Conservation (phyloP, 2,113 vertebrate species). For the Empidonax traillii region DNA sequence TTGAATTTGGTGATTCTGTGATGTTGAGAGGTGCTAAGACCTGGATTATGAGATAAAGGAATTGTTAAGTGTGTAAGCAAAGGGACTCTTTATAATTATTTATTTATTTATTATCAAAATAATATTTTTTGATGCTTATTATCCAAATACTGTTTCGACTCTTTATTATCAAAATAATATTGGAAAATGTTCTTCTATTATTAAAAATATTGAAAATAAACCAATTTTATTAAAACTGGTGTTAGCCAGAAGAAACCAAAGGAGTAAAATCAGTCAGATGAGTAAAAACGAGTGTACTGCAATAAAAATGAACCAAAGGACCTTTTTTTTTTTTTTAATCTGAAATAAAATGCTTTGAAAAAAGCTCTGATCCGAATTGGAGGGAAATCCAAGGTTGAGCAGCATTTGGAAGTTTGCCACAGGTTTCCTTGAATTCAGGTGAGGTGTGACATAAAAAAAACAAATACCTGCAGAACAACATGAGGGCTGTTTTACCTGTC, state of each 20-base stretch:
- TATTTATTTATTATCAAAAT: not conserved
- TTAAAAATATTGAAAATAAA: not conserved
- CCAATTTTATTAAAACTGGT: not conserved
- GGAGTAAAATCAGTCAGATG: not conserved
- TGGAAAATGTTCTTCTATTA: too few species aligned
- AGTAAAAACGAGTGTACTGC: too few species aligned
- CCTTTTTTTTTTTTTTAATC: not conserved
- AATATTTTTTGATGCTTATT: not conserved
- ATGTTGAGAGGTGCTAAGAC: not conserved
- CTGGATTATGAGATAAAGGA: not conserved
- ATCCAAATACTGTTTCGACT: too few species aligned
- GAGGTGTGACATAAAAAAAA: not conserved
- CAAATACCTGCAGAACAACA: not conserved
- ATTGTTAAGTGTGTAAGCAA: not conserved
- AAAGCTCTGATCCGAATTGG: not conserved
- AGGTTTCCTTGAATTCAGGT: not conserved
- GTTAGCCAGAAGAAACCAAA: not conserved
- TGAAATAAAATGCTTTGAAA: not conserved
- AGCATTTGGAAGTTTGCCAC: not conserved
- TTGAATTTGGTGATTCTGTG: not conserved
- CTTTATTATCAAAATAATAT: too few species aligned
- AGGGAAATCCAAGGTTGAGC: not conserved
- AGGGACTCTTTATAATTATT: not conserved
- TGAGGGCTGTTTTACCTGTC: not conserved
- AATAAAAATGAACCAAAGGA: not conserved